Evolutionary conservation across 1,140 invertebrate species (phyloP).

Genomic region (Temnothorax curvispinosus): DNA sequence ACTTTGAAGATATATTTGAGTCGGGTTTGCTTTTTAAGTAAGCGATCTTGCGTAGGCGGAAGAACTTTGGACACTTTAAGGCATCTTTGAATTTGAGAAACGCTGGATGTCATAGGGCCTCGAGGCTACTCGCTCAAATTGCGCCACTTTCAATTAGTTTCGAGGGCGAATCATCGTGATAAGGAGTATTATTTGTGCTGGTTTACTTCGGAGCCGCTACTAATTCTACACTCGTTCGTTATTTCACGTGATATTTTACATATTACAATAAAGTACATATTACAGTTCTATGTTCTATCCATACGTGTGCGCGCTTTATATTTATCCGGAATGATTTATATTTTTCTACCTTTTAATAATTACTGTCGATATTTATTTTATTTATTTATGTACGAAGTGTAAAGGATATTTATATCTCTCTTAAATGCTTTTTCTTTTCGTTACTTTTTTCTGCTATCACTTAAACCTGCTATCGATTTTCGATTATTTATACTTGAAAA

Average conservation of each 20-base stretch:
- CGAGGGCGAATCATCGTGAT: constrained; percentile 80
- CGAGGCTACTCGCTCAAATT: constrained; percentile 81
- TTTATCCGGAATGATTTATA: background rate
- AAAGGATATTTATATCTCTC: background rate
- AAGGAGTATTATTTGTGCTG: constrained; percentile 70
- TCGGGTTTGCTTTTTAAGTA: background rate
- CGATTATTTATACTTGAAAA: background rate
- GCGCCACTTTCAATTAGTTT: constrained; percentile 81
- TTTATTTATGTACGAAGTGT: no score
- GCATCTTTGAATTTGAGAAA: constrained; percentile 24
- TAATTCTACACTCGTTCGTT: constrained; percentile 23
- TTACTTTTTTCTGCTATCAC: background rate
- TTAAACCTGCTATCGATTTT: background rate
- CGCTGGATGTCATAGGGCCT: constrained; percentile 34
- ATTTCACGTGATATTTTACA: background rate
- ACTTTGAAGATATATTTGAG: no score
- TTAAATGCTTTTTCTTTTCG: background rate
- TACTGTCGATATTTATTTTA: background rate
- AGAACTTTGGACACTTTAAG: background rate
- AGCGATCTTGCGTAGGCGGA: background rate
- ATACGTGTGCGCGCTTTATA: background rate
- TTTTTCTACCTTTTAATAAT: background rate
- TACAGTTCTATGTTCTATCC: background rate
- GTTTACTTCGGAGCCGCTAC: constrained; percentile 23
- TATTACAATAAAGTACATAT: no score